Evolutionary conservation across 2,113 vertebrate genomes (phyloP).

Genomic region (Neodontobutis hainanensis): DNA sequence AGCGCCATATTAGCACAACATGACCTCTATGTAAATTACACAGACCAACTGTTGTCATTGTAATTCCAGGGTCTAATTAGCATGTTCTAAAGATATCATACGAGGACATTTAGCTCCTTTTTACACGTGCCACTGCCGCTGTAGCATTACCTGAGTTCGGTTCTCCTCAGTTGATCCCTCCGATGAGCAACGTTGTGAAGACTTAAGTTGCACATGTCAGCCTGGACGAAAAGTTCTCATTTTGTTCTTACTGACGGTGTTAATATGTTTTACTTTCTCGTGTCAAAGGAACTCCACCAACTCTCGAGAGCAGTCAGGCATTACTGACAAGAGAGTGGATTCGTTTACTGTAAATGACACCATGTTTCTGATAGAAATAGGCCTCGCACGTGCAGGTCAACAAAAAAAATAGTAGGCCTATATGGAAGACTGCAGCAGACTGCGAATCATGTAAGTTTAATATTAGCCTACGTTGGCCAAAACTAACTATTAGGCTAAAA

Average conservation of each 20-base stretch:
- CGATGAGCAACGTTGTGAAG: conserved; percentile 16
- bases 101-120: conserved; percentile 67
- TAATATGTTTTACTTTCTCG: conserved; percentile 36
- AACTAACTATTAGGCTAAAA: no score
- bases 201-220: conserved; percentile 25
- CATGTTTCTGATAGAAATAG: conserved; percentile 12
- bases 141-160: conserved; percentile 37
- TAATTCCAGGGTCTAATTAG: conserved; percentile 66
- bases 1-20: conserved; percentile 86
- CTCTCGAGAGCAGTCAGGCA: conserved; percentile 13
- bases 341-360: conserved; percentile 22
- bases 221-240: conserved; percentile 35
- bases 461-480: no score
- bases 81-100: conserved; percentile 71
- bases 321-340: conserved; percentile 2
- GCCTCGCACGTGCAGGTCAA: neutral
- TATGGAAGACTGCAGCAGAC: no score
- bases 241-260: conserved; percentile 26
- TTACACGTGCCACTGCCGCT: conserved; percentile 63
- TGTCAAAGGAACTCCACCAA: conserved; percentile 24
- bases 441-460: no score
- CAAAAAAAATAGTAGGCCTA: neutral
- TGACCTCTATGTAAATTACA: conserved; percentile 85
- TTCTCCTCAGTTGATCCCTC: conserved; percentile 43
- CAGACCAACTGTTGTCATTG: conserved; percentile 77